A percentile compares a stretch with the other conserved stretches of the same genome.
Conservation (phyloP, 2,113 vertebrate species). For the Fulmarus glacialis region DNA sequence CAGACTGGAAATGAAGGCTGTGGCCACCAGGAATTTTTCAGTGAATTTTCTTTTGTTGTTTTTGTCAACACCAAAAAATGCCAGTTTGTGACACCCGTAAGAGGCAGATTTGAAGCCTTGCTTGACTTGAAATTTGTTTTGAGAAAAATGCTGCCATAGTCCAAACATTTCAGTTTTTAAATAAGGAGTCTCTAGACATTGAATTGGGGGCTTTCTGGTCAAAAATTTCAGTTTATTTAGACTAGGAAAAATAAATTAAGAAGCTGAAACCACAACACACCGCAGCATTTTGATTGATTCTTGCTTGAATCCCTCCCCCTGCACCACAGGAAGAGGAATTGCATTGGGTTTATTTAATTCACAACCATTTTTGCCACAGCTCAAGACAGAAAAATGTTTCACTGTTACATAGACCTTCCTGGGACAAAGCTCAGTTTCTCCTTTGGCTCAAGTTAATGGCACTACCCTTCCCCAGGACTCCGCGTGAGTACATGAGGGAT, state of each 20-base stretch:
- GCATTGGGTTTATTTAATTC: not conserved
- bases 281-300: not conserved
- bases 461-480: not conserved
- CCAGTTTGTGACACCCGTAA: not conserved
- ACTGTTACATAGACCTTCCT: not conserved
- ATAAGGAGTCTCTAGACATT: not conserved
- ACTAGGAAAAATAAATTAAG: not conserved
- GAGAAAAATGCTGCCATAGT: not conserved
- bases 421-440: not conserved
- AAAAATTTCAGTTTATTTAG: not conserved
- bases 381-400: not conserved
- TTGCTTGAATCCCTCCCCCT: not conserved
- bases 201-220: not conserved
- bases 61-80: not conserved
- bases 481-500: rapidly evolving
- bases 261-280: not conserved
- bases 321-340: not conserved
- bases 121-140: not conserved
- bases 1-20: not conserved
- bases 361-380: not conserved
- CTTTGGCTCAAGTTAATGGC: not conserved
- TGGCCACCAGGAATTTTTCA: not conserved
- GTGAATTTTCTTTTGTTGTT: not conserved
- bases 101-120: not conserved
- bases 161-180: not conserved